Base-by-base conservation (phyloP, 2,113 vertebrate genomes). In the Caranx melampygus region DNA sequence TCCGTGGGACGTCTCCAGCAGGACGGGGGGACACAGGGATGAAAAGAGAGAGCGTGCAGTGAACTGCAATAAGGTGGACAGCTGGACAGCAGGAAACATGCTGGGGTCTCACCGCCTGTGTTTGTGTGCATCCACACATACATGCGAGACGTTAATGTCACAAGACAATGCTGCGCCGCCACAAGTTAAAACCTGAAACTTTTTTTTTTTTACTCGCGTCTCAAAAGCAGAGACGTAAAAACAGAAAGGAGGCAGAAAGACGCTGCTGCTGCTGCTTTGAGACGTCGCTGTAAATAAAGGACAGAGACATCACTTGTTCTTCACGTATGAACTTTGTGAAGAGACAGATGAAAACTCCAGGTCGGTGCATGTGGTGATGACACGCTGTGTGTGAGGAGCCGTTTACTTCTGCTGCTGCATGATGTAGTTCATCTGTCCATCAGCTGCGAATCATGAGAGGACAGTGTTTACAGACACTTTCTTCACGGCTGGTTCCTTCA, bases 51-150 rank as follows among this genome's bases (percentile, higher is more conserved):
- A 75, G 81, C 82, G 86, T 82, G 89, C 87, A 92, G 77, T 90
- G 88, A 92, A 91, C 40, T 92, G 91, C 87, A 91, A 92, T 92
- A 88, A 94, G 89, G 88, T 92, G 92, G 93, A 93, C 93, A 94
- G 92, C 93, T 94, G 93, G 93, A 92, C 93, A 92, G 92, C 93
- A 94, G 76, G 71, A 84, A 87, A 83, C 83, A 81, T 59, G 85
- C 86, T 69, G 63, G 74, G 67, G 78, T 89, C 75, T 79, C 72
- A 78, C 26, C 21, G 79, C 87, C 80, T 85, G 80, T 91, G 88
- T 90, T 85, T 74, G 69, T 89, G 88, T 88, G 83, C 84, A 87
- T 79, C 78, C 83, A 87, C 73, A 87, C 86, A 88, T 75, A 83
- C 70, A 76, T 62, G 70, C 67, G 62, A 62, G 81, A 79, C 75